phyloP scores from a whole-genome alignment of 2,888 invertebrate genomes.

The Orchestes rusci region DNA sequence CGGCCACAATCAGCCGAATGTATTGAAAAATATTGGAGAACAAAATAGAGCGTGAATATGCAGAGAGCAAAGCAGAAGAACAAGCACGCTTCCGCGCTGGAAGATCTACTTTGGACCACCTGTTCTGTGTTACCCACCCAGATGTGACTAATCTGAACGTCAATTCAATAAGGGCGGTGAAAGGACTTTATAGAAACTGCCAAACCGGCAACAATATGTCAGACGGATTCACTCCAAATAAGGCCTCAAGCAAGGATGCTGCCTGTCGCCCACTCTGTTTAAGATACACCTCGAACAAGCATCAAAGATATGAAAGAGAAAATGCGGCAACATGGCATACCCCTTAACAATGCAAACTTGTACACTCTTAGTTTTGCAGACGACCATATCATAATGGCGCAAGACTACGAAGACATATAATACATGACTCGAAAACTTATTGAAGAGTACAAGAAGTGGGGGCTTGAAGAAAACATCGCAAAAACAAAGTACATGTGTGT shows the following conservation, averaged over 20 bases:
- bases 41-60: constrained; percentile 7
- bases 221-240: neutral
- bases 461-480: neutral
- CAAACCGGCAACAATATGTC: neutral
- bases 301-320: too few relatives aligned
- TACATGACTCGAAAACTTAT: neutral
- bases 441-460: neutral
- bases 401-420: neutral
- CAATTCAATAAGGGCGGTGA: too few relatives aligned
- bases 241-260: neutral
- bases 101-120: constrained; percentile 7
- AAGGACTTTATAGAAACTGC: neutral
- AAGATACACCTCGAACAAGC: too few relatives aligned
- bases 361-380: neutral
- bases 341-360: neutral
- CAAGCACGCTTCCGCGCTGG: constrained; percentile 4
- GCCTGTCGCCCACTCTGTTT: too few relatives aligned
- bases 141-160: constrained; percentile 11
- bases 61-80: constrained; percentile 5
- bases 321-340: too few relatives aligned
- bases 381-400: neutral
- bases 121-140: neutral
- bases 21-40: constrained; percentile 7
- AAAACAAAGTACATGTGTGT: neutral
- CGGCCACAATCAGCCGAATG: neutral